Base-by-base conservation (phyloP, 2,797 vertebrate species). In the Malurus splendens region DNA sequence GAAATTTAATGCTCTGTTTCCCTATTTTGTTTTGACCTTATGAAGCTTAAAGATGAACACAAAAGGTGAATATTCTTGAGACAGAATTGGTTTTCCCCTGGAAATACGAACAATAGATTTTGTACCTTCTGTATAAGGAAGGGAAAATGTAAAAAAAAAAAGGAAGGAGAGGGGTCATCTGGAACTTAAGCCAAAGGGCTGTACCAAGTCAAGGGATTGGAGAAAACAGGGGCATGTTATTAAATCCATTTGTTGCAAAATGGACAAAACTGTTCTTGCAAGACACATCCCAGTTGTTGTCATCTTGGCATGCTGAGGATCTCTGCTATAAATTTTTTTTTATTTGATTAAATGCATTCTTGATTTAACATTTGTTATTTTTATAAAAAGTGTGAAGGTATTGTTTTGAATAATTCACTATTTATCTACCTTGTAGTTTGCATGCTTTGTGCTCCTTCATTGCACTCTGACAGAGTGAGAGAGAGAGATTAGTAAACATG, bases 401-500 rank as follows among this genome's bases (percentile, higher is more conserved):
- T 64, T 44, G 18, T 89, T 92, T 89, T 86, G 83, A 92, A 89
- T 94, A 86, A 88, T 91, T 93, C 70, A 38, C 81, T 82, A 28
- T 74, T 93, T 67, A 45, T 83, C 83, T 68, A 23, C 87, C 89
- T 87, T 73, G 79, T 84, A 51, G 52, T 73, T 81, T 82, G 76
- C 74, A 67, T 86, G 93, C 83, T 90, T 93, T 93, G 91, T 91
- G 78, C 74, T 93, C 62, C 88, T 94, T 92, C 90, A 62, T 79
- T 90, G 79, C 90, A 44, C 56, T 71, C 88, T 92, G 93, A 89
- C 94, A 93, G 86, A 95, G 82, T 7, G 44, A 93, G 82, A 59
- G 79, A 92, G 91, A 92, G 92, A 95, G 95, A 96, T 95, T 94
- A 96, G 95, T 94, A 93, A 96, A 95, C 90, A 91, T 90, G 95